Evolutionary conservation across 1,140 invertebrate species (phyloP), one percentile per base, ranked within the genome.

Genomic region (Diachasma alloeum): DNA sequence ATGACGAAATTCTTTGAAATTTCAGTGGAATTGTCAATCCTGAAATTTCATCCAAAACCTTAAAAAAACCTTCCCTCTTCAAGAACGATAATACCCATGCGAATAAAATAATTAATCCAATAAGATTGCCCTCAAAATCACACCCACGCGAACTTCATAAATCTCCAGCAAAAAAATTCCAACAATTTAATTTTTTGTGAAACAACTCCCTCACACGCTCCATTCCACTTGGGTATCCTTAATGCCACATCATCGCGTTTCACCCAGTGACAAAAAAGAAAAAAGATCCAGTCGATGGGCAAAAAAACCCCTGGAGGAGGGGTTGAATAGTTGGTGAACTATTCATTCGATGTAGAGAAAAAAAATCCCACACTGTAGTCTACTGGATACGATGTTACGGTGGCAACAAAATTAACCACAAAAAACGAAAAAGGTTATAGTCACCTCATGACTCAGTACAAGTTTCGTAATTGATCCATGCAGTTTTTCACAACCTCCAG

Each of bases 361-460:
- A 53, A 53, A 53, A 19, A 53, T 53, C 48, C 15, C 48, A 19
- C 48, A n/a, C 11, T 31, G 31, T 31, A 31, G 31, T 53, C 17
- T 15, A 15, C 48, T 53, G n/a, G 9, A 15, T 42, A 19, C n/a
- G 59, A 63, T 26, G 59, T 63, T 26, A 63, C 59, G 24, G 10
- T 63, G 59, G 24, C 59, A 63, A 63, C 59, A 19, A 71, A 71
- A 70, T 71, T 75, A 75, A 75, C 46, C 44, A 48, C 24, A 53
- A 75, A 70, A 46, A 67, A 42, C 39, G 56, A 66, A 17, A 36
- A 74, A 42, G 8, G 24, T 67, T 15, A 67, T 37, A 42, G 44
- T 37, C 59, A 66, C 39, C 46, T 39, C 56, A 66, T 63, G 42
- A 74, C 53, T 74, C 31, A 15, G 53, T 42, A 63, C 72, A 74